These are phyloP conservation scores for Erebia palarica DNA, from an alignment of 2,888 invertebrate species.

Conservation along the genomic window DNA sequence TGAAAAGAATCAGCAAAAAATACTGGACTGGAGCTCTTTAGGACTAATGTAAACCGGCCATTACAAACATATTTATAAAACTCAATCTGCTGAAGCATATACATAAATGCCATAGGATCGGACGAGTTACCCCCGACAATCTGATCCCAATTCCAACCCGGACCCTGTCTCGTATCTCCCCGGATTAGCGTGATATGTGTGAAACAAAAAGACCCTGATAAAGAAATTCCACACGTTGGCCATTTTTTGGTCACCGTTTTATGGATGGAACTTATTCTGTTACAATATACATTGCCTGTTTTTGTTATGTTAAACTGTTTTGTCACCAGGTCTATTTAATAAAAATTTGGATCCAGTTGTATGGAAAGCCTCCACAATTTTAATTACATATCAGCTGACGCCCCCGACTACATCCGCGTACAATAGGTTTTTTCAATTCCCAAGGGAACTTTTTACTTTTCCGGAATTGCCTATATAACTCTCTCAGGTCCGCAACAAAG, in stretches of 20 bases:
- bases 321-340: background rate
- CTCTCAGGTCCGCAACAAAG: no score
- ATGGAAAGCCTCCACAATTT: no score
- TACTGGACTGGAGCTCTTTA: background rate
- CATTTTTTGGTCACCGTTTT: background rate
- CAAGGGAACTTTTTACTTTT: no score
- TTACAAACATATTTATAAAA: slow-evolving; percentile 12
- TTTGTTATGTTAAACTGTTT: background rate
- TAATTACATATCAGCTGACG: no score
- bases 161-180: slow-evolving; percentile 29
- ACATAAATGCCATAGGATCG: slow-evolving; percentile 33
- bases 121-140: slow-evolving; percentile 28
- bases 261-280: background rate
- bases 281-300: slow-evolving; percentile 2
- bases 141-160: slow-evolving; percentile 27
- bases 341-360: no score
- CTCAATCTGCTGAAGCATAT: slow-evolving; percentile 28
- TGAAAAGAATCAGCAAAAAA: no score
- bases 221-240: slow-evolving; percentile 25
- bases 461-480: no score
- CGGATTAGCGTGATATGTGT: slow-evolving; percentile 37
- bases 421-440: no score
- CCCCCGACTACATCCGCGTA: no score
- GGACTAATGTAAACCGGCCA: background rate
- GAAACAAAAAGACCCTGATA: slow-evolving; percentile 38